Evolutionary conservation across 2,888 invertebrate genomes (phyloP), one percentile per base, ranked within the genome.

Genomic region (Nycteola revayana): DNA sequence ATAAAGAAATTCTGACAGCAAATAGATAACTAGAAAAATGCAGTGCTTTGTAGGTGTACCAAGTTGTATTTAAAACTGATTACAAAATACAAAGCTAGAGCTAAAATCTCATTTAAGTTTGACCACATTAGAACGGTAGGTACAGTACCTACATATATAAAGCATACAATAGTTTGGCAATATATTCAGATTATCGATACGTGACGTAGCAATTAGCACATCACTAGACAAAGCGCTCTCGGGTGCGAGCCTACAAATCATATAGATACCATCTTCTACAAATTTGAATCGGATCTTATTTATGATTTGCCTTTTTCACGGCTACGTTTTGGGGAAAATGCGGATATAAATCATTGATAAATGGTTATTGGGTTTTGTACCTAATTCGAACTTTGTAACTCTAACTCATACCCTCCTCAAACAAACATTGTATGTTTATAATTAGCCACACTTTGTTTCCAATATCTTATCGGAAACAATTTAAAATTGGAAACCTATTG

Each of bases 201-300:
- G 70, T 73, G 71, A 75, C 66, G 60, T 49, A 49, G 71, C 74
- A 80, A 82, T 87, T 80, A 84, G 86, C 79, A 73, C 88, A 81
- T 83, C 88, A 87, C 88, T 88, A 87, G 79, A 75, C 72, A 73
- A 67, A 76, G 75, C 75, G 76, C 76, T 82, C 76, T 81, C 78
- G 85, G 80, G 83, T 84, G 83, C 84, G 86, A 87, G 86, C 77
- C 77, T 69, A 89, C 76, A 89, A 89, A 88, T 89, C 89, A 89
- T 80, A 75, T 66, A 61, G 89, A 89, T 89, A 89, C 71, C 83
- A 89, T 89, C 89, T 87, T 87, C 84, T 84, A 89, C 88, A 89
- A 89, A 89, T 89, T 89, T 89, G 89, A 89, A 88, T 87, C 89
- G 87, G 88, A 88, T 86, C 86, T 88, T 88, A 87, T 89, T 89